A percentile compares a stretch with the other conserved stretches of the same genome.
phyloP scores from a whole-genome alignment of 2,888 invertebrate species.

The Dasysyrphus albostriatus region DNA sequence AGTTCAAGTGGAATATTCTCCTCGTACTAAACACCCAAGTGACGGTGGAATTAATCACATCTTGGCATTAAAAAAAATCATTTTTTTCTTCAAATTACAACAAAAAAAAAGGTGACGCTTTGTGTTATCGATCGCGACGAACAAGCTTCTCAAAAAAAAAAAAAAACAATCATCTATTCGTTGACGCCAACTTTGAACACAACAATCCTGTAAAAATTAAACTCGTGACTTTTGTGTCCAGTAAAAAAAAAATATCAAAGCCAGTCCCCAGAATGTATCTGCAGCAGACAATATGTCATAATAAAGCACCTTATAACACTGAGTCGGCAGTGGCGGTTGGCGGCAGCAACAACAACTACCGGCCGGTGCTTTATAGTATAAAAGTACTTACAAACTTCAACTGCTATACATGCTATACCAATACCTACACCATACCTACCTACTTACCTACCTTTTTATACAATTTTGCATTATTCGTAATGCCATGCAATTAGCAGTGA shows the following conservation, averaged over 20 bases:
- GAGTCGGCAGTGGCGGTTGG: not conserved
- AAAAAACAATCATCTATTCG: conserved; percentile 41
- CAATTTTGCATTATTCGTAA: conserved; percentile 42
- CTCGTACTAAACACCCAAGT: conserved; percentile 9
- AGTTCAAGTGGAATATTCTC: conserved; percentile 64
- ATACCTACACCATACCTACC: not conserved
- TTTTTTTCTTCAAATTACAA: conserved; percentile 22
- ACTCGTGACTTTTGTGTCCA: conserved; percentile 72
- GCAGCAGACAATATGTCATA: conserved; percentile 66
- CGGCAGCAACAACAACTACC: conserved; percentile 2
- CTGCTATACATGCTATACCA: not conserved
- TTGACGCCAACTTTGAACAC: conserved; percentile 40
- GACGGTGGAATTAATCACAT: conserved; percentile 68
- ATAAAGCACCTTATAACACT: conserved; percentile 55
- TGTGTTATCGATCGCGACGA: conserved; percentile 64
- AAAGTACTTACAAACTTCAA: not conserved
- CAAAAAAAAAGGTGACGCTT: conserved; percentile 55
- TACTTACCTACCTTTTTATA: conserved; percentile 5
- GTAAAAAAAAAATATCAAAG: conserved; percentile 45
- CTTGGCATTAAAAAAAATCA: conserved; percentile 46
- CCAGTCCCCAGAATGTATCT: conserved; percentile 56
- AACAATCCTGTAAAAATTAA: conserved; percentile 53
- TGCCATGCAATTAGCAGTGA: conserved; percentile 69
- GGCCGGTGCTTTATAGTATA: conserved; percentile 1
- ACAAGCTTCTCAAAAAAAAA: conserved; percentile 54